Percentiles rank a stretch among this genome's conserved stretches.
Conservation (phyloP, 1,140 invertebrate genomes). For the Drosophila orosa region DNA sequence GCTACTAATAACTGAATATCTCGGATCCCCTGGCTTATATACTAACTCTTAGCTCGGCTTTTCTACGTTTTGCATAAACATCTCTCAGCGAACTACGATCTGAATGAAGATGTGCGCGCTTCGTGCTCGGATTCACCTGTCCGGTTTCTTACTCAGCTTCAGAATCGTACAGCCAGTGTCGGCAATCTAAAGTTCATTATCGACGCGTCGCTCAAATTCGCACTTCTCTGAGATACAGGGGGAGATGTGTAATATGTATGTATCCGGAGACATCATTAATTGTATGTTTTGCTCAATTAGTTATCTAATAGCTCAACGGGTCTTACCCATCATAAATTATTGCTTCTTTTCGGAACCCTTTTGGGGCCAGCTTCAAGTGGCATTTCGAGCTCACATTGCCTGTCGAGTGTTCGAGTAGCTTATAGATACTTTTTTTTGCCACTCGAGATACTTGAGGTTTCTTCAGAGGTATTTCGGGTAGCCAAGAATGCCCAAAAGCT, state of each 20-base stretch:
- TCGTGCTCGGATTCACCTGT: slow-evolving; percentile 53
- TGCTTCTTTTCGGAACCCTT: slow-evolving; percentile 37
- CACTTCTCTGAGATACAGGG: slow-evolving; percentile 56
- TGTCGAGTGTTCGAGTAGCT: slow-evolving; percentile 64
- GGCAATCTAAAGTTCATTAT: slow-evolving; percentile 72
- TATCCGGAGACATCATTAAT: slow-evolving; percentile 63
- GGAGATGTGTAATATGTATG: not conserved
- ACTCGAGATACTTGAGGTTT: not conserved
- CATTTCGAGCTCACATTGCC: slow-evolving; percentile 51
- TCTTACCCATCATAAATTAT: slow-evolving; percentile 35
- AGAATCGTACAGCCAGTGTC: slow-evolving; percentile 32
- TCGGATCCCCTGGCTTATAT: slow-evolving; percentile 59
- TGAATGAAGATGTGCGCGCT: slow-evolving; percentile 80
- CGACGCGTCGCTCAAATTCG: slow-evolving; percentile 66
- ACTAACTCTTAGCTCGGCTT: slow-evolving; percentile 59
- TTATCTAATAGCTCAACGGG: slow-evolving; percentile 70
- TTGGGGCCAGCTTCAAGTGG: slow-evolving; percentile 55
- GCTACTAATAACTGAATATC: slow-evolving; percentile 70
- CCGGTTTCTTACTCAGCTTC: slow-evolving; percentile 78
- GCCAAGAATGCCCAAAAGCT: slow-evolving; percentile 6
- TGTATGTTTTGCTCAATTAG: slow-evolving; percentile 76
- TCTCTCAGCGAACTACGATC: slow-evolving; percentile 36
- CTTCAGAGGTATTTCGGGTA: slow-evolving; percentile 9
- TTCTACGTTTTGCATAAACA: slow-evolving; percentile 73
- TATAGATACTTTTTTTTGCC: slow-evolving; percentile 39